Evolutionary conservation across 2,797 vertebrate genomes (phyloP).

Genomic region (Clarias fuscus): DNA sequence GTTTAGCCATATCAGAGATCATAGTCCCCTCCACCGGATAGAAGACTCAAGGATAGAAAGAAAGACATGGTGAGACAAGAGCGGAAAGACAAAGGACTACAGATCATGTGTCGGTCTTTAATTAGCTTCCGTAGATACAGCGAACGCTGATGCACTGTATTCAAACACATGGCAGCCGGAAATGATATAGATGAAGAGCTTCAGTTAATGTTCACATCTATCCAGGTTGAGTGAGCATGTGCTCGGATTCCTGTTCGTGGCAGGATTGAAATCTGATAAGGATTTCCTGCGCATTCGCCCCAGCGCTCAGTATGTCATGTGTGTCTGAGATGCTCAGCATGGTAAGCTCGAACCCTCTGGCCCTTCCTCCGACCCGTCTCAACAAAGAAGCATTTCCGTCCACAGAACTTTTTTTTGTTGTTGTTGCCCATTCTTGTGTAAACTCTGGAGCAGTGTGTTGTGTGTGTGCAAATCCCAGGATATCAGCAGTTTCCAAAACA

Average conservation of each 20-base stretch:
- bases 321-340: background rate
- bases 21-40: constrained; percentile 24
- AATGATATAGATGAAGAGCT: background rate
- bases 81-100: constrained; percentile 1
- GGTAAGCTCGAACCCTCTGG: background rate
- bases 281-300: background rate
- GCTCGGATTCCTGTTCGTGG: background rate
- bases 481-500: background rate
- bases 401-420: background rate
- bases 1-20: constrained; percentile 27
- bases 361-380: background rate
- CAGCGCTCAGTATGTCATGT: background rate
- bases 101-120: background rate
- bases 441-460: background rate
- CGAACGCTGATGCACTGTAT: background rate
- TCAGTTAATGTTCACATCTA: background rate
- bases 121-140: background rate
- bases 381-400: background rate
- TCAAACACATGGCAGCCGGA: background rate
- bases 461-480: background rate
- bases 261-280: background rate
- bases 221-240: background rate
- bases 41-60: constrained; percentile 2
- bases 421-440: background rate
- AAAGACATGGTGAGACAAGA: constrained; percentile 2